Evolutionary conservation across 2,888 invertebrate genomes (phyloP).

Genomic region (Microchrysa polita): DNA sequence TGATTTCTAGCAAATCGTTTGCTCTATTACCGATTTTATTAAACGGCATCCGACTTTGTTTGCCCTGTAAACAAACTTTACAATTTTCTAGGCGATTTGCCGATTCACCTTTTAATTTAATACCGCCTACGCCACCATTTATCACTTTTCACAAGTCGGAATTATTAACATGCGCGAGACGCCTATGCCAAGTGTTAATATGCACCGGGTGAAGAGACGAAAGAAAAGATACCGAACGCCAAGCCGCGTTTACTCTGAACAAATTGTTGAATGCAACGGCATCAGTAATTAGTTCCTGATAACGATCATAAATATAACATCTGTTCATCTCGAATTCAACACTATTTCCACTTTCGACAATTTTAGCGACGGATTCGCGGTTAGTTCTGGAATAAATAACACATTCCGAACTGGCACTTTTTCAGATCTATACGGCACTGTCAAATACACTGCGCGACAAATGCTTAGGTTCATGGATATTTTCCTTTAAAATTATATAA

Average conservation of each 20-base stretch:
- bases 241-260: background rate
- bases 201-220: background rate
- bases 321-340: constrained; percentile 4
- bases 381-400: constrained; percentile 50
- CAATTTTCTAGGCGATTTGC: constrained; percentile 21
- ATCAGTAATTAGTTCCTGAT: constrained; percentile 30
- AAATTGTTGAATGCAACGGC: background rate
- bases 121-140: constrained; percentile 7
- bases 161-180: constrained; percentile 38
- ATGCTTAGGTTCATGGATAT: too few species aligned
- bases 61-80: constrained; percentile 33
- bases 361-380: constrained; percentile 48
- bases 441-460: too few species aligned
- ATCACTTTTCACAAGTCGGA: constrained; percentile 28
- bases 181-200: constrained; percentile 35
- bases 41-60: constrained; percentile 11
- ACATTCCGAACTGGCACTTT: too few species aligned
- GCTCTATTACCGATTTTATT: background rate
- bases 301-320: constrained; percentile 16
- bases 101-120: background rate
- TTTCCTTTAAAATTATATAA: too few species aligned
- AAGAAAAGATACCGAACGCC: background rate
- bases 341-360: too few species aligned
- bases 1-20: background rate
- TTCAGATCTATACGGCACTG: constrained; percentile 17